Conservation (phyloP, 2,797 vertebrate genomes). For the Uromys caudimaculatus region DNA sequence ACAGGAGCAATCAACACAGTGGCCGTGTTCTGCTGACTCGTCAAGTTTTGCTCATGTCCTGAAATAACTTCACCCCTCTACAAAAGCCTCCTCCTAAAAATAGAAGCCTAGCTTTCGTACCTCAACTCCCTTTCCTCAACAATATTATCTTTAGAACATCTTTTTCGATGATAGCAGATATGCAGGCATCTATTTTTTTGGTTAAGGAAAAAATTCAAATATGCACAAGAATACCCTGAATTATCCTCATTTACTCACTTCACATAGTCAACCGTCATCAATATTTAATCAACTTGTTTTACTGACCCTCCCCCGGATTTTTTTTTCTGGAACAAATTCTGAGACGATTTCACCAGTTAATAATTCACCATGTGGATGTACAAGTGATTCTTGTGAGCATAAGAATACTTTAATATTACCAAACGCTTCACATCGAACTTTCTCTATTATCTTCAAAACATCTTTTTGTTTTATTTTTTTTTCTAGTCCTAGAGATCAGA, state of each 20-base stretch:
- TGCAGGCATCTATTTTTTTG: not conserved
- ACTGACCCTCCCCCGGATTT: not conserved
- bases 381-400: not conserved
- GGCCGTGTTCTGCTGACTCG: not conserved
- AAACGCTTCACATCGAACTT: not conserved
- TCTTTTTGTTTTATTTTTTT: not conserved
- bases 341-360: not conserved
- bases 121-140: constrained; percentile 1
- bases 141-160: constrained; percentile 41
- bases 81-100: constrained; percentile 2
- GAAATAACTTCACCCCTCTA: not conserved
- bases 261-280: not conserved
- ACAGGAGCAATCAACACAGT: not conserved
- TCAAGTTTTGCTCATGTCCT: not conserved
- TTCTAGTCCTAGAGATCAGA: not conserved
- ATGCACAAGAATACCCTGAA: not conserved
- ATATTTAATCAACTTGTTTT: not conserved
- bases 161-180: constrained; percentile 17
- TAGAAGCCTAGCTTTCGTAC: not conserved
- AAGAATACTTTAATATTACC: not conserved
- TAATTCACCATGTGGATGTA: not conserved
- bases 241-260: no score
- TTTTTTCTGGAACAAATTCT: constrained; percentile 5
- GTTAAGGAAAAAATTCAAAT: not conserved
- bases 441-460: not conserved